These are phyloP conservation scores for Laterallus jamaicensis DNA, from an alignment of 2,113 vertebrate species.

Conservation along the genomic window DNA sequence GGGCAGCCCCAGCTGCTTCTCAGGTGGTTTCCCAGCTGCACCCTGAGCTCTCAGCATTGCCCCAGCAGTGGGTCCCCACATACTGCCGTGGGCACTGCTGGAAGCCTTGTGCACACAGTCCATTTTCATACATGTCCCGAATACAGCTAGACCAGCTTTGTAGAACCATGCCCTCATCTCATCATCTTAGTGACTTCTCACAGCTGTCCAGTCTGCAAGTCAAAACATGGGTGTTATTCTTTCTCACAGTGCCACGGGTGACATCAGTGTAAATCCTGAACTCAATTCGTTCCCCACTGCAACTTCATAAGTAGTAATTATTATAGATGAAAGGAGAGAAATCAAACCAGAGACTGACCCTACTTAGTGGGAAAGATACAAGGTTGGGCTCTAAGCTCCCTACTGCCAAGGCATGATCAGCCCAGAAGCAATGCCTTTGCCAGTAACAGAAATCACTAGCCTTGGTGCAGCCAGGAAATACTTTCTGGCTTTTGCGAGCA, in stretches of 20 bases:
- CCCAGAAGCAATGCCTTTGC: background rate
- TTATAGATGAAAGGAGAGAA: background rate
- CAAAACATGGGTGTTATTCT: background rate
- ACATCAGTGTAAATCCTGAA: background rate
- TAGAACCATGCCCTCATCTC: background rate
- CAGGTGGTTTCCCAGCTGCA: fast-evolving
- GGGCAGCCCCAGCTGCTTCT: background rate
- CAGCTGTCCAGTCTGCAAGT: background rate
- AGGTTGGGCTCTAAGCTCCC: background rate
- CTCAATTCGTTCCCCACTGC: background rate
- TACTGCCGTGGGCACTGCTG: background rate
- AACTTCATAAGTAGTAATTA: background rate
- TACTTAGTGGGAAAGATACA: background rate
- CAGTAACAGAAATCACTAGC: background rate
- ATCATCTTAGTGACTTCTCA: background rate
- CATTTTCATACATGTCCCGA: background rate
- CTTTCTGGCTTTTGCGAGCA: background rate
- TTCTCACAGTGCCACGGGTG: background rate
- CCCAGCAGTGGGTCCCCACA: background rate
- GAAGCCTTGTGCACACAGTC: background rate
- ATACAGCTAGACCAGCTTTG: background rate
- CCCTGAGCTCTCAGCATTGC: background rate
- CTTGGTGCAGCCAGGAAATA: background rate
- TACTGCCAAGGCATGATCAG: fast-evolving
- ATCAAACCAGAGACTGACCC: background rate